A percentile compares a stretch with the other conserved stretches of the same genome.
These are phyloP conservation scores for Ptilonorhynchus violaceus DNA, from an alignment of 2,113 vertebrate genomes.

Conservation along the genomic window DNA sequence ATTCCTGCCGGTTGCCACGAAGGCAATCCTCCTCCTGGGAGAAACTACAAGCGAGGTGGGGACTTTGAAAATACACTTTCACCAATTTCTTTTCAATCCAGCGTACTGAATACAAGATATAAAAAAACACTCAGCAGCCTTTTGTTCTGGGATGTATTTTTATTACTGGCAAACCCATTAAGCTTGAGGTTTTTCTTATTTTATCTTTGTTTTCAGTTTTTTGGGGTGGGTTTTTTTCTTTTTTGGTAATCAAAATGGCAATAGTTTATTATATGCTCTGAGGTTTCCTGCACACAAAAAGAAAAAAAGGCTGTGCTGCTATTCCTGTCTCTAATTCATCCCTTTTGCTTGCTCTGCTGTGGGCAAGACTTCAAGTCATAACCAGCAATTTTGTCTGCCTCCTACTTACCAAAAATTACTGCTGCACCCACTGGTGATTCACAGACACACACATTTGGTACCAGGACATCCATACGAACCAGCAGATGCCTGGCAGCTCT, in stretches of 20 bases:
- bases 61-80: background rate
- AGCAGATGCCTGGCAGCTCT: background rate
- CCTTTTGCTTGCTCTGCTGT: constrained; percentile 53
- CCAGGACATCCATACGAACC: background rate
- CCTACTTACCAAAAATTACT: constrained; percentile 62
- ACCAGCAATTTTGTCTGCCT: constrained; percentile 69
- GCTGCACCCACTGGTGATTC: constrained; percentile 54
- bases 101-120: background rate
- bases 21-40: constrained; percentile 48
- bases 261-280: constrained; percentile 66
- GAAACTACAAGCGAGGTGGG: background rate
- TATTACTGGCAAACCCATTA: constrained; percentile 48
- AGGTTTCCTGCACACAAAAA: constrained; percentile 67
- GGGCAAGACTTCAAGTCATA: constrained; percentile 70
- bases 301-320: constrained; percentile 43
- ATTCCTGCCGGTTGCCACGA: constrained; percentile 25
- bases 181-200: constrained; percentile 55
- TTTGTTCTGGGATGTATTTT: constrained; percentile 49
- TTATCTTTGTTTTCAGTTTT: constrained; percentile 33
- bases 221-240: background rate
- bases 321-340: constrained; percentile 73
- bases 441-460: background rate
- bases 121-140: background rate
- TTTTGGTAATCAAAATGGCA: constrained; percentile 52
- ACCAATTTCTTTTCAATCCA: constrained; percentile 18